Base-by-base conservation (phyloP, 2,888 invertebrate genomes). In the Amblyteles armatorius region DNA sequence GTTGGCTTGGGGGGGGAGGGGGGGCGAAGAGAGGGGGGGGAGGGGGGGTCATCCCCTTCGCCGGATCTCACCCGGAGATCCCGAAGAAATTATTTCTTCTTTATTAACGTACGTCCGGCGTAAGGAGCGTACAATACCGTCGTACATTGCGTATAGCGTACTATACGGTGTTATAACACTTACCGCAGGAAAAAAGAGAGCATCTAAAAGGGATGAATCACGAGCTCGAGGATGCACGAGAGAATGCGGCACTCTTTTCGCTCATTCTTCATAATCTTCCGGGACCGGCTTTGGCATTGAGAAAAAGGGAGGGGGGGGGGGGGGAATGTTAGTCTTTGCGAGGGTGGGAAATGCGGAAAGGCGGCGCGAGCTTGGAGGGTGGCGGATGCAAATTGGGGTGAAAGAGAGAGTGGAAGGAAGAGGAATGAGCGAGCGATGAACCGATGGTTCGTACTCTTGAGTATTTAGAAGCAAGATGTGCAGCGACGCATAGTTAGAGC, bases 21-120 rank as follows among this genome's bases (percentile, higher is more conserved):
- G 4, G 3, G n/a, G n/a, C n/a, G n/a, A n/a, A n/a, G n/a, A n/a
- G n/a, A n/a, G 3, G 13, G 44, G 7, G 55, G n/a, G 29, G 7
- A 1, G 3, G 16, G 16, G 44, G 9, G 22, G 55, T 16, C 40
- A 33, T 29, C 50, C 40, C 33, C 74, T 65, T 74, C 60, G 63
- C n/a, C 11, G 29, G 44, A 63, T 33, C 63, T 74, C 48, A 29
- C 48, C 26, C n/a, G 29, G 44, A 63, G 40, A 19, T 50, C 13
- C 63, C 36, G 74, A 4, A 48, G 57, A 29, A 73, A 57, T 57
- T 29, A 44, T 73, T 73, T 73, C 33, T 22, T 57, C 57, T 48
- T 48, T 48, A 48, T 48, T 48, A 48, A 48, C 16, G 44, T 16
- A 13, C 16, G 16, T 16, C 13, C 44, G 16, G 16, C 44, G 16